Conservation (phyloP, 2,888 invertebrate genomes). For the Cremastobaeus sp. region DNA sequence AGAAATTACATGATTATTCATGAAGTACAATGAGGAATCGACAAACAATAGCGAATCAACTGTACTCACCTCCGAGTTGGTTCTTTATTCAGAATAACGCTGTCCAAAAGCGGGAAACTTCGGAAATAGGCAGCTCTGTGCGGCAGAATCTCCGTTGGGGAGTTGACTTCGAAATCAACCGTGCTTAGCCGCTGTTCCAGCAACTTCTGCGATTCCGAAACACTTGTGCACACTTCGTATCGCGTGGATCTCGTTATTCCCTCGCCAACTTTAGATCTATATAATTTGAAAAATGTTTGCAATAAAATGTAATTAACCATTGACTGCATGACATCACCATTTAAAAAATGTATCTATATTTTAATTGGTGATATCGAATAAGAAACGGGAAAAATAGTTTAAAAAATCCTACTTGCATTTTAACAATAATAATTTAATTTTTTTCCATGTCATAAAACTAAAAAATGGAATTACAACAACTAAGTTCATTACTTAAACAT, state of each 20-base stretch:
- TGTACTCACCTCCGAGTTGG: conserved; percentile 82
- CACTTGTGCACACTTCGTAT: conserved; percentile 85
- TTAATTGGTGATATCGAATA: too few relatives aligned
- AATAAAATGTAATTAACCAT: too few relatives aligned
- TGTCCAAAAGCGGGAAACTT: conserved; percentile 92
- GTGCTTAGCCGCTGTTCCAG: conserved; percentile 83
- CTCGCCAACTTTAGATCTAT: conserved; percentile 84
- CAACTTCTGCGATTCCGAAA: conserved; percentile 83
- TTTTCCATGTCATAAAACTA: too few relatives aligned
- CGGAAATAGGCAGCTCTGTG: conserved; percentile 86
- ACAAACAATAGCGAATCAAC: not conserved
- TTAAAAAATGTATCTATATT: too few relatives aligned
- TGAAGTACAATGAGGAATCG: not conserved
- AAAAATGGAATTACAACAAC: too few relatives aligned
- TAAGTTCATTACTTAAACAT: too few relatives aligned
- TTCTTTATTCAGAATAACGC: conserved; percentile 86
- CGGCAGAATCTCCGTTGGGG: conserved; percentile 88
- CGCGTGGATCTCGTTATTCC: conserved; percentile 85
- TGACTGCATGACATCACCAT: too few relatives aligned
- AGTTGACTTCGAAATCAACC: conserved; percentile 90
- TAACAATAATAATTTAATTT: too few relatives aligned
- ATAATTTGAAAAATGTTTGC: not conserved
- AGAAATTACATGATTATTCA: conserved; percentile 24
- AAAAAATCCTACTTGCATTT: too few relatives aligned
- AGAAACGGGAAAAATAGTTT: too few relatives aligned